These are phyloP conservation scores for Calypte anna DNA, from an alignment of 2,113 vertebrate species.

Conservation along the genomic window DNA sequence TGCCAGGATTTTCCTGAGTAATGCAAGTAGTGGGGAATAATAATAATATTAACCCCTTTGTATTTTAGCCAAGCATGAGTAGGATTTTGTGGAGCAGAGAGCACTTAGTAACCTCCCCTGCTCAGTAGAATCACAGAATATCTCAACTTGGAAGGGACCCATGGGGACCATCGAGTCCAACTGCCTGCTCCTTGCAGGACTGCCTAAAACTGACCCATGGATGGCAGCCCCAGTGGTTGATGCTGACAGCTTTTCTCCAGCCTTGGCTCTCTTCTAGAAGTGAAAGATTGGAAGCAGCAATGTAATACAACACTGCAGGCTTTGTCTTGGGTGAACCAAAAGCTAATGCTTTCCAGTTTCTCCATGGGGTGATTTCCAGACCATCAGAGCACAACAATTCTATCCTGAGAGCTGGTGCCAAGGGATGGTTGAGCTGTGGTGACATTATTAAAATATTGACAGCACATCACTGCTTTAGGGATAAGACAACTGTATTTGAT, in stretches of 20 bases:
- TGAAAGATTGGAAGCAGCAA: not conserved
- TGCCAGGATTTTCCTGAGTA: slow-evolving; percentile 1
- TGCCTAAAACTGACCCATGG: not conserved
- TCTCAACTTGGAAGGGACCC: not conserved
- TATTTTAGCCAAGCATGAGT: not conserved
- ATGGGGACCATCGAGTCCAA: not conserved
- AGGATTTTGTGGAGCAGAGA: not conserved
- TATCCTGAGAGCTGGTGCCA: not conserved
- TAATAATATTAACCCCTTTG: slow-evolving; percentile 21
- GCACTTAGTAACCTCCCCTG: not conserved
- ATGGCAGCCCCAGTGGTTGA: not conserved
- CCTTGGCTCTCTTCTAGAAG: not conserved
- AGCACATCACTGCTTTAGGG: not conserved
- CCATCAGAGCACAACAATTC: not conserved
- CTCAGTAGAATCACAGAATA: not conserved
- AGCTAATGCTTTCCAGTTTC: not conserved
- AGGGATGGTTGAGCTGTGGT: not conserved
- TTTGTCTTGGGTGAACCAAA: not conserved
- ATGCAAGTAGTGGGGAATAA: not conserved
- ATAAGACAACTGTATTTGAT: not conserved
- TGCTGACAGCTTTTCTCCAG: not conserved
- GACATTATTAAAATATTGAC: not conserved
- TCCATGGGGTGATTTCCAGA: not conserved
- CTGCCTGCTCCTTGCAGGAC: not conserved
- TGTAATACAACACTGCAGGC: not conserved